Percentiles rank a stretch among this genome's conserved stretches.
Conservation (phyloP, 2,797 vertebrate genomes). For the Xyrichtys novacula region DNA sequence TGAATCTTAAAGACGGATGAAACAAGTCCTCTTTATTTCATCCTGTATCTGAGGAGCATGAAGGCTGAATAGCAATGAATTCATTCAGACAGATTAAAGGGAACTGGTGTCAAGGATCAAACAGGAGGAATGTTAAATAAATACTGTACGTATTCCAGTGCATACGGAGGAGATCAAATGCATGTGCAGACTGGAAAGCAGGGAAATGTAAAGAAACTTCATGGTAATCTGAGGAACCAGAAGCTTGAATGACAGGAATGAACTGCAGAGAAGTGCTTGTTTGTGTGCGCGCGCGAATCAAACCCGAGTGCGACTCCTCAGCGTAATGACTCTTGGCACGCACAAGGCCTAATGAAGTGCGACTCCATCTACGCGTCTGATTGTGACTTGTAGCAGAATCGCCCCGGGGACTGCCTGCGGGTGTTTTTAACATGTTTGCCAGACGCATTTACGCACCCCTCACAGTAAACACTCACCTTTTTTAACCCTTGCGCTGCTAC, state of each 20-base stretch:
- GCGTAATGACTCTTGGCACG: conserved; percentile 49
- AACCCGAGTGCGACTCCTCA: conserved; percentile 29
- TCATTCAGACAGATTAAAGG: conserved; percentile 65
- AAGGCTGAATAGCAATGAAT: conserved; percentile 65
- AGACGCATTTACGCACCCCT: conserved; percentile 4
- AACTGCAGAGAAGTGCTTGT: conserved; percentile 19
- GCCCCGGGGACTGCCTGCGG: background rate
- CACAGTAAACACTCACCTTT: conserved; percentile 1
- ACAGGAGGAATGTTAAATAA: conserved; percentile 48
- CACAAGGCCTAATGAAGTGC: conserved; percentile 54
- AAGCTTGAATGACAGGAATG: conserved; percentile 31
- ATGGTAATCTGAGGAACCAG: conserved; percentile 15
- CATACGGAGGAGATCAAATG: conserved; percentile 12
- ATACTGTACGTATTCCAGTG: conserved; percentile 38
- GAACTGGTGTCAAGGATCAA: conserved; percentile 51
- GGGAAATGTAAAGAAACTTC: conserved; percentile 1
- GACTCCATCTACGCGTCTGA: conserved; percentile 26
- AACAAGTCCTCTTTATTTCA: conserved; percentile 63
- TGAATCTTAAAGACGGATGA: conserved; percentile 60
- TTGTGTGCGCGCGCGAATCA: conserved; percentile 8
- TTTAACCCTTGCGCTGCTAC: background rate
- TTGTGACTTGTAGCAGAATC: conserved; percentile 7
- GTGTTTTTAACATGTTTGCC: conserved; percentile 30
- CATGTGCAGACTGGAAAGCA: conserved; percentile 7
- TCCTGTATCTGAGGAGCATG: conserved; percentile 49